Conservation (phyloP, 1,140 invertebrate genomes). For the Neomicropteryx cornuta region DNA sequence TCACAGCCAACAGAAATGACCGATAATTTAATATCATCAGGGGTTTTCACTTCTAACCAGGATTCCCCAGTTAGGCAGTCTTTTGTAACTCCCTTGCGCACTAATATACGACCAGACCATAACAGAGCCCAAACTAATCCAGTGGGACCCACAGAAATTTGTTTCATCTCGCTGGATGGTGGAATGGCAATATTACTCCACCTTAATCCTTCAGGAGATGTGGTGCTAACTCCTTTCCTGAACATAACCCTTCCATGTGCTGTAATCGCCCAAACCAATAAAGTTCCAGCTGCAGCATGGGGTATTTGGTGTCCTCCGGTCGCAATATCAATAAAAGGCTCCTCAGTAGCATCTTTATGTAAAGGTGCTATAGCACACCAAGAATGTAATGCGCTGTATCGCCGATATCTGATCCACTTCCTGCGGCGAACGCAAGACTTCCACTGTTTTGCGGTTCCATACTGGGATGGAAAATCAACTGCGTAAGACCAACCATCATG, state of each 20-base stretch:
- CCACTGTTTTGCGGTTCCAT: conserved; percentile 73
- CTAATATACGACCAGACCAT: conserved; percentile 67
- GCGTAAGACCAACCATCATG: conserved; percentile 93
- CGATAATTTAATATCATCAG: conserved; percentile 51
- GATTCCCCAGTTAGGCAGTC: conserved; percentile 61
- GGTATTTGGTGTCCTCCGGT: conserved; percentile 75
- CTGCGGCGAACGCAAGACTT: conserved; percentile 81
- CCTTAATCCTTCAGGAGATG: conserved; percentile 70
- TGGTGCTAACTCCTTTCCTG: conserved; percentile 62
- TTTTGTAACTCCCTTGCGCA: conserved; percentile 64
- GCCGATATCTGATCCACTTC: conserved; percentile 78
- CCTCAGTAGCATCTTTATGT: conserved; percentile 77
- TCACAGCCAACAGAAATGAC: conserved; percentile 77
- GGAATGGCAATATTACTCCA: conserved; percentile 70
- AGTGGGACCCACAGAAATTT: conserved; percentile 71
- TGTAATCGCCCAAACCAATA: conserved; percentile 85
- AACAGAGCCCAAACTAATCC: conserved; percentile 78
- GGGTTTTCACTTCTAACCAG: conserved; percentile 71
- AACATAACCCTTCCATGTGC: conserved; percentile 81
- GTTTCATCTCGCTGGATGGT: conserved; percentile 65
- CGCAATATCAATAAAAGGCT: conserved; percentile 63
- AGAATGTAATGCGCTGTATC: conserved; percentile 79
- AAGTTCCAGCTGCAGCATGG: conserved; percentile 55
- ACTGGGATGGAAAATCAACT: conserved; percentile 82
- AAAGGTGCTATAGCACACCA: conserved; percentile 85